These are phyloP conservation scores for Neosilurus mollespiculum DNA, from an alignment of 2,797 vertebrate genomes.

Conservation along the genomic window DNA sequence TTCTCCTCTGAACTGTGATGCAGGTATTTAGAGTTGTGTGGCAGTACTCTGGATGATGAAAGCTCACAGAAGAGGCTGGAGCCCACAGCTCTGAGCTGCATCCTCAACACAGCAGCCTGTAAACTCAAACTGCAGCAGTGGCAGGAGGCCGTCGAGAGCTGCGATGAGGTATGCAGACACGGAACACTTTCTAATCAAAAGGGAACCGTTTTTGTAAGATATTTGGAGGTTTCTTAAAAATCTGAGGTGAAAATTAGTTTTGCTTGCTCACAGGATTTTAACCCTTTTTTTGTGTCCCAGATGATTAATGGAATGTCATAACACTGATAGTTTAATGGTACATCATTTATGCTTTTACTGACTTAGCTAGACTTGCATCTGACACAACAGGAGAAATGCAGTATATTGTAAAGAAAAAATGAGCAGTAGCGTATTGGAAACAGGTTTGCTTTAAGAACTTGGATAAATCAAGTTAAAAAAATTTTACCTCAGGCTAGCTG, in stretches of 20 bases:
- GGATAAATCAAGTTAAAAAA: too few species aligned
- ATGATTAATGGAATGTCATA: background rate
- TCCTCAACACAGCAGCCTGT: conserved; percentile 91
- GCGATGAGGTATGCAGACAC: conserved; percentile 78
- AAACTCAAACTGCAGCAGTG: conserved; percentile 88
- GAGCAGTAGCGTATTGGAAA: too few species aligned
- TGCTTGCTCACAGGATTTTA: too few species aligned
- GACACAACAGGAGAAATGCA: background rate
- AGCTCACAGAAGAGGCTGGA: conserved; percentile 76
- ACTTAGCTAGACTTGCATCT: background rate
- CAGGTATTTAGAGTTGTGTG: conserved; percentile 87
- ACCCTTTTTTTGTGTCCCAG: too few species aligned
- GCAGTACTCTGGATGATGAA: conserved; percentile 71
- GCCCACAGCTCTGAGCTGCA: conserved; percentile 82
- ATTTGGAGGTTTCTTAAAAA: too few species aligned
- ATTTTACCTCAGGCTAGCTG: background rate
- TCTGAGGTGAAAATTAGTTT: too few species aligned
- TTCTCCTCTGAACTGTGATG: background rate
- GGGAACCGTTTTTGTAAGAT: too few species aligned
- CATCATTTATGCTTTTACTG: background rate
- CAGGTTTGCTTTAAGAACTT: too few species aligned
- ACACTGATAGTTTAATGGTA: background rate
- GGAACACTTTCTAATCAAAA: background rate
- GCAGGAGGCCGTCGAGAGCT: conserved; percentile 89
- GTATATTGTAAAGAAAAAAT: background rate